phyloP scores from a whole-genome alignment of 2,113 vertebrate species.

The Raphicerus campestris region DNA sequence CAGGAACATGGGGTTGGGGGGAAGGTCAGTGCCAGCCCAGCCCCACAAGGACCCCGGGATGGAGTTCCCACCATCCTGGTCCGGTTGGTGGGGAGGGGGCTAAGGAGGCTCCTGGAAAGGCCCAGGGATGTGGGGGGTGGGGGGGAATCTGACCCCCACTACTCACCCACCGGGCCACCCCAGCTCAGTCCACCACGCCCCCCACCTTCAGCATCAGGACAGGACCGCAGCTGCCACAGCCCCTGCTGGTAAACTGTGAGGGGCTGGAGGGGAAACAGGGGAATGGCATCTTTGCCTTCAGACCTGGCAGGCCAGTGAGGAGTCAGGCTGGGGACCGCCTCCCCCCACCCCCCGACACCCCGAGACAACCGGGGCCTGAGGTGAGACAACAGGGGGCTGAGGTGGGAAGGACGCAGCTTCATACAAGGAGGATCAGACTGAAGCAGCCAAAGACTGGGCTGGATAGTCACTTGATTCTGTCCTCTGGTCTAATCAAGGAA shows the following conservation, averaged over 20 bases:
- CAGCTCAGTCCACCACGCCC: not conserved
- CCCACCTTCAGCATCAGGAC: not conserved
- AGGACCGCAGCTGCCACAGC: not conserved
- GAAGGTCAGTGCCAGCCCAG: constrained; percentile 9
- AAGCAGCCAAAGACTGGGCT: not conserved
- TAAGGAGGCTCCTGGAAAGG: not conserved
- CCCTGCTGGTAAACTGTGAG: not conserved
- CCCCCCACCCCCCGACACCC: not conserved
- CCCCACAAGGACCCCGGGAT: not conserved
- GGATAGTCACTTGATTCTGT: not conserved
- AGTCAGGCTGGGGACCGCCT: not conserved
- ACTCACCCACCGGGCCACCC: not conserved
- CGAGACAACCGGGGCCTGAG: not conserved
- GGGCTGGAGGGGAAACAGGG: not conserved
- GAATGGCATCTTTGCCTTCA: not conserved
- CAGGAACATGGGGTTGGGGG: not conserved
- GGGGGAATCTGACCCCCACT: not conserved
- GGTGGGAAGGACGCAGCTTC: not conserved
- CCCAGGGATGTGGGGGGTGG: not conserved
- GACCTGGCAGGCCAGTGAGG: not conserved
- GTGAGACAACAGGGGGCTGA: not conserved
- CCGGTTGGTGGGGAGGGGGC: not conserved
- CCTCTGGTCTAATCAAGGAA: not conserved
- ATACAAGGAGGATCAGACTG: not conserved
- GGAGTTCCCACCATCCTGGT: not conserved